These are phyloP conservation scores for Siniperca scherzeri DNA, from an alignment of 2,797 vertebrate species.

Conservation along the genomic window DNA sequence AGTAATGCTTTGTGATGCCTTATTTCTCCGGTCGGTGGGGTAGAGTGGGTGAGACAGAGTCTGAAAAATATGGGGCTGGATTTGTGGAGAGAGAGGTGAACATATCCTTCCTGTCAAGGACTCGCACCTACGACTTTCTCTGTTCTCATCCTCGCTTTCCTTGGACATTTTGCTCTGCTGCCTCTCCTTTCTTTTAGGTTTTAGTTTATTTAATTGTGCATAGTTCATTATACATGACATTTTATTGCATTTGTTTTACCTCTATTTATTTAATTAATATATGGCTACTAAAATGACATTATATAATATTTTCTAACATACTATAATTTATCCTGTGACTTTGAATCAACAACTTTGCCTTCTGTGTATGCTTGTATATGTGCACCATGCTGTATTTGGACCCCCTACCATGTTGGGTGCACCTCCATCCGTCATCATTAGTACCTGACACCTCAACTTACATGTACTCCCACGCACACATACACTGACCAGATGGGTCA, in stretches of 20 bases:
- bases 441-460: conserved; percentile 59
- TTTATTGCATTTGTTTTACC: conserved; percentile 14
- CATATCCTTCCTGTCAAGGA: conserved; percentile 32
- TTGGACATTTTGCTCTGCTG: not conserved
- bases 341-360: conserved; percentile 45
- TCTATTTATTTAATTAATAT: conserved; percentile 16
- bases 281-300: not conserved
- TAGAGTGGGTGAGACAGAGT: conserved; percentile 50
- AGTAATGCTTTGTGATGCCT: conserved; percentile 64
- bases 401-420: conserved; percentile 45
- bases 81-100: conserved; percentile 57
- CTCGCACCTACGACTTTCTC: conserved; percentile 5
- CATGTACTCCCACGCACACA: conserved; percentile 54
- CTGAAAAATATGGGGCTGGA: conserved; percentile 51
- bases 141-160: conserved; percentile 3
- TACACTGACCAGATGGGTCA: conserved; percentile 73
- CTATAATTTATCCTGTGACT: conserved; percentile 36
- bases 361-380: conserved; percentile 24
- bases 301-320: not conserved
- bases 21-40: conserved; percentile 43
- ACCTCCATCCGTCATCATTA: conserved; percentile 77
- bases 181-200: conserved; percentile 21
- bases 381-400: conserved; percentile 39
- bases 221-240: conserved; percentile 3
- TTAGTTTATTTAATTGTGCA: conserved; percentile 8